phyloP scores from a whole-genome alignment of 2,888 invertebrate species.

The Cantharis lateralis region DNA sequence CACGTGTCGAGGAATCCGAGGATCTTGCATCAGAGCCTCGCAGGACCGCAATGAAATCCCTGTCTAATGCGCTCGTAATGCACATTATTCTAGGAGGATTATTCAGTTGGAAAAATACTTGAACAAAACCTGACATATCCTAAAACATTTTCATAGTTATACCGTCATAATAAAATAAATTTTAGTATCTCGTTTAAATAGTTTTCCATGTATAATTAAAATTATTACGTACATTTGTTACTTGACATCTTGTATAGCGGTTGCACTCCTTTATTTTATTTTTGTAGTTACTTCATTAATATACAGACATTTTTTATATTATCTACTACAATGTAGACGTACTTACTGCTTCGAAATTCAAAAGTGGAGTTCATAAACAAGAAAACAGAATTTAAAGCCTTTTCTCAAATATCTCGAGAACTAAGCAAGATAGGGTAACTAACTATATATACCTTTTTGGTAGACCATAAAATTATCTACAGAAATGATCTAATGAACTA shows the following conservation, averaged over 20 bases:
- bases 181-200: background rate
- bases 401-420: too few species aligned
- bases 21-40: conserved; percentile 35
- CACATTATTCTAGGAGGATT: conserved; percentile 39
- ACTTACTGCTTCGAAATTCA: too few species aligned
- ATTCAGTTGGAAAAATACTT: conserved; percentile 38
- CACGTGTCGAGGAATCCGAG: conserved; percentile 41
- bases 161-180: conserved; percentile 17
- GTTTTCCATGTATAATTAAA: background rate
- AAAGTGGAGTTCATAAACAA: too few species aligned
- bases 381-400: too few species aligned
- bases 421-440: too few species aligned
- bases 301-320: background rate
- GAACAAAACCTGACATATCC: conserved; percentile 19
- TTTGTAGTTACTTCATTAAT: background rate
- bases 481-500: too few species aligned
- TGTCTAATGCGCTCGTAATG: conserved; percentile 43
- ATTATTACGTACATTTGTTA: background rate
- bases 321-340: too few species aligned
- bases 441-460: too few species aligned
- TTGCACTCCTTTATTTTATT: background rate
- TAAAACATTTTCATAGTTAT: conserved; percentile 19
- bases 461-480: too few species aligned
- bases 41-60: conserved; percentile 42
- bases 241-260: background rate